These are phyloP conservation scores for Chaetodon auriga DNA, from an alignment of 2,113 vertebrate genomes.

Conservation along the genomic window DNA sequence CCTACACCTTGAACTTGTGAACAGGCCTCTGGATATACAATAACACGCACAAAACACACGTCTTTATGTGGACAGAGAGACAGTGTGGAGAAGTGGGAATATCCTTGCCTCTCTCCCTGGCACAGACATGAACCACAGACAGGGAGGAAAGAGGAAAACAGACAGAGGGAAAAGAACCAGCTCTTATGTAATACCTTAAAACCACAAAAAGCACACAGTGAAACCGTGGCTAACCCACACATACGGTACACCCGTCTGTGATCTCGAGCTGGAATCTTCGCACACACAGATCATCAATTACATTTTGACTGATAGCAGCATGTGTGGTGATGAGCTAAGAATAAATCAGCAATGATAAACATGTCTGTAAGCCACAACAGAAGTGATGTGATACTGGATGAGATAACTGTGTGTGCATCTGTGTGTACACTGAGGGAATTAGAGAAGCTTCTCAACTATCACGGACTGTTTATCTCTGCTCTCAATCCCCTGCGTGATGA, in stretches of 20 bases:
- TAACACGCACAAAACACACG: slow-evolving; percentile 6
- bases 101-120: neutral
- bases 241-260: neutral
- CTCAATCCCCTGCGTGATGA: slow-evolving; percentile 19
- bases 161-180: slow-evolving; percentile 37
- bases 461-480: slow-evolving; percentile 25
- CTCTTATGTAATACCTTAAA: slow-evolving; percentile 70
- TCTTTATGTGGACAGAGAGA: neutral
- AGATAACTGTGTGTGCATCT: slow-evolving; percentile 4
- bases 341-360: slow-evolving; percentile 64
- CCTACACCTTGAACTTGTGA: slow-evolving; percentile 26
- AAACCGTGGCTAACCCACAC: slow-evolving; percentile 30
- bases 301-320: slow-evolving; percentile 72
- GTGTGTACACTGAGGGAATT: slow-evolving; percentile 13
- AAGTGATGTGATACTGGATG: slow-evolving; percentile 41
- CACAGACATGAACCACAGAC: slow-evolving; percentile 5
- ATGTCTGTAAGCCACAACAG: slow-evolving; percentile 44
- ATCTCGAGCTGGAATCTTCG: neutral
- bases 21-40: neutral
- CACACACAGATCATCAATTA: slow-evolving; percentile 55
- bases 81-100: neutral
- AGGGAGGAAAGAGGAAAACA: slow-evolving; percentile 30
- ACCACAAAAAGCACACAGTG: slow-evolving; percentile 64
- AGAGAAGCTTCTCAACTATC: slow-evolving; percentile 46
- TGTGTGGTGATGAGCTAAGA: slow-evolving; percentile 70